A percentile compares a stretch with the other conserved stretches of the same genome.
phyloP scores from a whole-genome alignment of 30 jellyfish, hydroid and myxozoan genomes.

The Nemopilema nomurai region DNA sequence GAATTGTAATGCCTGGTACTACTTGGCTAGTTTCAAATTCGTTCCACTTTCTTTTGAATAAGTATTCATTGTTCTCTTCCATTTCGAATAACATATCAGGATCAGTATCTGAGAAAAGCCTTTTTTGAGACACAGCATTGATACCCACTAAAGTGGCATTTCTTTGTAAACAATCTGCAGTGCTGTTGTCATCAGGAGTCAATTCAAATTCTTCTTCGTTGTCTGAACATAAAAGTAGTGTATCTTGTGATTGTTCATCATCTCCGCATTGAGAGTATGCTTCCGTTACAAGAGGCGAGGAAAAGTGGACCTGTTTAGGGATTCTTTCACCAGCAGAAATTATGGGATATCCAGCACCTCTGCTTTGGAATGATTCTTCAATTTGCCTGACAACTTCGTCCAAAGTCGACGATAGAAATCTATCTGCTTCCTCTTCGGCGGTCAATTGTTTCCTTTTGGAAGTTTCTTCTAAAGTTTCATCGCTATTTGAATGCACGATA shows the following conservation, averaged over 20 bases:
- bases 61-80: neutral
- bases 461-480: too few relatives aligned
- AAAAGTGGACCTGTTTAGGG: neutral
- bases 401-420: neutral
- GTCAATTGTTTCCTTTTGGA: neutral
- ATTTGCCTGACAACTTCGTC: neutral
- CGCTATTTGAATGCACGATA: too few relatives aligned
- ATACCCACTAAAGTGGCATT: neutral
- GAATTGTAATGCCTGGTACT: neutral
- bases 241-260: neutral
- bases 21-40: neutral
- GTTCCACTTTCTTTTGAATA: neutral
- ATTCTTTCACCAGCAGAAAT: neutral
- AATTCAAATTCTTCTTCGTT: neutral
- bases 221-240: neutral
- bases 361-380: neutral
- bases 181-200: neutral
- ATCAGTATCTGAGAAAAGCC: neutral
- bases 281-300: neutral
- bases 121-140: neutral
- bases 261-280: neutral
- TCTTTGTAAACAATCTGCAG: neutral
- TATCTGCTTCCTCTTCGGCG: neutral
- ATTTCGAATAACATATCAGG: neutral
- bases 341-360: neutral